Evolutionary conservation across 2,888 invertebrate genomes (phyloP).

Genomic region (Lasioglossum lativentre): DNA sequence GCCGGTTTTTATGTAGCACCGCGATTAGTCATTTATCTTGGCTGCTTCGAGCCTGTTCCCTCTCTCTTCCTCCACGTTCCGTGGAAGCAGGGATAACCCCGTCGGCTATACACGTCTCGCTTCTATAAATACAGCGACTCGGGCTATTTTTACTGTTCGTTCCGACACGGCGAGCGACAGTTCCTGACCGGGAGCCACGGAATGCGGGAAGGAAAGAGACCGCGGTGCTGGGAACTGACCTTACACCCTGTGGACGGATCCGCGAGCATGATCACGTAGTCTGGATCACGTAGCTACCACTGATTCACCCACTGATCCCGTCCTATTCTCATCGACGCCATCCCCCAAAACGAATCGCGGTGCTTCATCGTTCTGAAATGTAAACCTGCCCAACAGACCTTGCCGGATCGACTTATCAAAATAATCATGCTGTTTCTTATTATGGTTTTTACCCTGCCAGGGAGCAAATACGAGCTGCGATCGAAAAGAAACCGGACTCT

Average conservation of each 20-base stretch:
- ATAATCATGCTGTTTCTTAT: neutral
- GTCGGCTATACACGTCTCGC: conserved; percentile 27
- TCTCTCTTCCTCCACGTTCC: neutral
- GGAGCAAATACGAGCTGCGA: neutral
- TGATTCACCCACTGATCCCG: neutral
- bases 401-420: neutral
- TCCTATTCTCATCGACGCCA: conserved; percentile 6
- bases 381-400: conserved; percentile 1
- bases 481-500: neutral
- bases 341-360: neutral
- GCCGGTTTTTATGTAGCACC: neutral
- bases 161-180: conserved; percentile 34
- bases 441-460: neutral
- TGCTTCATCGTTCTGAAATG: conserved; percentile 11
- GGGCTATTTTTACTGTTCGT: conserved; percentile 71
- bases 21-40: neutral
- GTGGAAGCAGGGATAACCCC: neutral
- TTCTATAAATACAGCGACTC: conserved; percentile 72
- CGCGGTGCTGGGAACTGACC: conserved; percentile 67
- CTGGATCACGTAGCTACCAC: neutral
- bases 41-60: no score
- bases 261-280: conserved; percentile 21
- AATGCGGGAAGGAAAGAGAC: neutral
- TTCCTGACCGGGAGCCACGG: conserved; percentile 39
- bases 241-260: conserved; percentile 56